phyloP scores from a whole-genome alignment of 92 coral and sea anemone species.

The Umimayanthus chanpuru region DNA sequence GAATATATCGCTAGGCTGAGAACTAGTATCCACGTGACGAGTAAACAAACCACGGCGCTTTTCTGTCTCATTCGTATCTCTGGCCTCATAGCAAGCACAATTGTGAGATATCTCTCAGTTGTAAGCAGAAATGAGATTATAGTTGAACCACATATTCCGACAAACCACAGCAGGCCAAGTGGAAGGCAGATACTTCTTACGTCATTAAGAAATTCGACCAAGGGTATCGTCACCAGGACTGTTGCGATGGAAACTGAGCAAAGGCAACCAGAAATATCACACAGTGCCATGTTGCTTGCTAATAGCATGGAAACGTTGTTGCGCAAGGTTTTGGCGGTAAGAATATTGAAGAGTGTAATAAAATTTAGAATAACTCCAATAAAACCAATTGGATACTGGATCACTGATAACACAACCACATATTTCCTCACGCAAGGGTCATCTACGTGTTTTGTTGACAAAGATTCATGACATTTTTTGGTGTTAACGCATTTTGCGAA shows the following conservation, averaged over 20 bases:
- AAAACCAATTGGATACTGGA: constrained; percentile 29
- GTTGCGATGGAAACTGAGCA: background rate
- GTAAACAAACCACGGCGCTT: no score
- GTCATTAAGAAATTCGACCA: constrained; percentile 27
- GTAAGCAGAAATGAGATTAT: constrained; percentile 63
- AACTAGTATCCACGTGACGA: no score
- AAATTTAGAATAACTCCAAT: background rate
- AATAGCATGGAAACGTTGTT: constrained; percentile 26
- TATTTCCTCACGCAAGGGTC: constrained; percentile 31
- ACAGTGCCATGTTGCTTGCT: constrained; percentile 24
- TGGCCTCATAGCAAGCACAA: constrained; percentile 78
- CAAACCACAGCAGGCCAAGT: constrained; percentile 73
- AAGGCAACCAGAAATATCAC: constrained; percentile 22
- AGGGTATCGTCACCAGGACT: constrained; percentile 17
- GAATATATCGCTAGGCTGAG: no score
- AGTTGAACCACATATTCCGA: constrained; percentile 60
- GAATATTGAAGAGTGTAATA: constrained; percentile 13
- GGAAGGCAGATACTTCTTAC: constrained; percentile 55
- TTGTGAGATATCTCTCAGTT: constrained; percentile 70
- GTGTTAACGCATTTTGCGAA: constrained; percentile 19
- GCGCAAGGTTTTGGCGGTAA: constrained; percentile 10
- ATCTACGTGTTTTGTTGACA: background rate
- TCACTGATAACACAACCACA: background rate
- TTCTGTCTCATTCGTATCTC: no score
- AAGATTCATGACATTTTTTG: background rate